Evolutionary conservation across 2,113 vertebrate genomes (phyloP), one percentile per base, ranked within the genome.

Genomic region (Dicrurus megarhynchus): DNA sequence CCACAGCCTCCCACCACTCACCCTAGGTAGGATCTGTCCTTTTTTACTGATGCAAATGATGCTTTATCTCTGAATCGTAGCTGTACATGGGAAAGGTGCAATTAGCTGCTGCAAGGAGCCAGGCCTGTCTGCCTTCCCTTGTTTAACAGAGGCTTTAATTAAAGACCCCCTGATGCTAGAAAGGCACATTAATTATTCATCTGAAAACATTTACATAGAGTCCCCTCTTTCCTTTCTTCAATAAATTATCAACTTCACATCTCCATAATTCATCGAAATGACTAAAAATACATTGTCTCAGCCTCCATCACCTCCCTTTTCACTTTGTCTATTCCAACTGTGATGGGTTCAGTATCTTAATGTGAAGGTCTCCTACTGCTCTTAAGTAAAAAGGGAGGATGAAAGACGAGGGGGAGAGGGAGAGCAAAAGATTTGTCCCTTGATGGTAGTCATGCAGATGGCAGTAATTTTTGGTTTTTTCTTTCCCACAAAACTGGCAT

Each of bases 161-260:
- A 98, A 98, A 98, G 98, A 97, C 95, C 97, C 97, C 97, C 93
- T 97, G 97, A 97, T 97, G 97, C 96, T 73, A 81, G 95, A 98
- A 98, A 98, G 96, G 97, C 96, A 97, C 96, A 98, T 98, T 98
- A 98, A 98, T 98, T 98, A 98, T 98, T 98, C 97, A 98, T 98
- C 94, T 97, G 95, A 97, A 98, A 98, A 98, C 98, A 98, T 98
- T 98, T 98, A 98, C 98, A 98, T 98, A 98, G 97, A 97, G 94
- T 98, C 97, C 95, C 95, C 95, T 57, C 56, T 97, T 97, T 97
- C 93, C 84, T 94, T 98, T 97, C 97, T 97, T 98, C 97, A 98
- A 98, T 98, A 98, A 98, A 98, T 98, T 97, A 98, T 98, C 98
- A 98, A 96, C 97, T 97, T 97, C 96, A 81, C 49, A 39, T 98